Base-by-base conservation (phyloP, 1,140 invertebrate species). In the Ganaspis sp. region DNA sequence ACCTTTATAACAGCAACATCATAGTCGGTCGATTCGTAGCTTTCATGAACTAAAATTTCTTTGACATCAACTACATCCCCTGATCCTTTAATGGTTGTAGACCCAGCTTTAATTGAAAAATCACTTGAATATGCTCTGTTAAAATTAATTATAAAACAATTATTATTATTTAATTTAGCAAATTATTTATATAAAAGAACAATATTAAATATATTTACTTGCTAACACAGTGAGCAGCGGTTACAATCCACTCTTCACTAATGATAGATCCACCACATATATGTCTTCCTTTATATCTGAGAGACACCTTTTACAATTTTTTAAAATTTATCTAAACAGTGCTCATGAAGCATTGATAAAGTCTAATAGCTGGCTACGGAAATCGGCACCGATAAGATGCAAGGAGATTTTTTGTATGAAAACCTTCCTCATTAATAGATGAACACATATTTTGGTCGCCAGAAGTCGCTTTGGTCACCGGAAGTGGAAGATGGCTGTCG, bases 171-270 rank as follows among this genome's bases (percentile, higher is more conserved):
- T 69, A 15, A 12, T 26, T 26, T 69, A 21, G 6, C 15, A 64
- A 23, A 64, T 8, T 26, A 26, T 64, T 1, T 26, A 4, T 26
- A 9, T 26, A 6, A 29, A 4, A 21, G 5, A 23, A 2, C 53
- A 54, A 54, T 17, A 17, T 9, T 19, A 21, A 9, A 21, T 17
- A 54, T 8, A 54, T 11, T 21, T 21, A 54, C n/a, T 54, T 54
- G 1, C 11, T n/a, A 11, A 92, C 87, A 76, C 93, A 93, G 82
- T 93, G 93, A 70, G 89, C 92, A n/a, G 92, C 92, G 29, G 92
- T 92, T 38, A 93, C 21, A 37, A 90, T 86, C 87, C 88, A 93
- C 37, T 89, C 80, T 45, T 83, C 77, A 69, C 87, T 87, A 75
- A 93, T 88, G 73, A 93, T 87, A 15, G 92, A 88, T 17, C 90